Evolutionary conservation across 2,888 invertebrate genomes (phyloP).

Genomic region (Fragum fragum): DNA sequence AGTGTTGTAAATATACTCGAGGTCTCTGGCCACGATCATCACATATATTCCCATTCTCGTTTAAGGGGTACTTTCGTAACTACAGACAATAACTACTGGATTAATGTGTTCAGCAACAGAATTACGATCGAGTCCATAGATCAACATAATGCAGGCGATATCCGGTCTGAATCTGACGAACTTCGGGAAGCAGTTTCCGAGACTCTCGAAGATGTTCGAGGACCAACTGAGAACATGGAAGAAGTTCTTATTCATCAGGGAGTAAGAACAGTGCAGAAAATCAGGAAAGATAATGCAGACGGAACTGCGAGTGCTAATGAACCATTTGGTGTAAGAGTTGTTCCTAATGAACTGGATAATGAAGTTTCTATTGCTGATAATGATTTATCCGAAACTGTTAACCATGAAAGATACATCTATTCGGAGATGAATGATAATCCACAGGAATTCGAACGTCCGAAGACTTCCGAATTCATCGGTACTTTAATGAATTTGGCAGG

Average conservation of each 20-base stretch:
- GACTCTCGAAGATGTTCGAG: constrained; percentile 46
- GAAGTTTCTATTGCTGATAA: neutral
- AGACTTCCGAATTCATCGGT: constrained; percentile 55
- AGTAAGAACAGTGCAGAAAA: constrained; percentile 40
- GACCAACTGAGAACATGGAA: constrained; percentile 45
- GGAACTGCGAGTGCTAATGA: neutral
- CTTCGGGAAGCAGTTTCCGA: constrained; percentile 43
- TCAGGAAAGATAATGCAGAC: neutral
- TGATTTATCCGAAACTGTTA: neutral
- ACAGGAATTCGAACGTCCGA: constrained; percentile 50
- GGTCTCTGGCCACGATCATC: too few relatives aligned
- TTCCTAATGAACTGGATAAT: constrained; percentile 1
- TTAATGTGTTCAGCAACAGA: constrained; percentile 21
- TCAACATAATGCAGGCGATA: neutral
- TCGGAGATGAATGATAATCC: constrained; percentile 54
- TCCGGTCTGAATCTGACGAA: constrained; percentile 5
- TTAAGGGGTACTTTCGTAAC: constrained; percentile 58
- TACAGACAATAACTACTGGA: constrained; percentile 39
- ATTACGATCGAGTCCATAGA: neutral
- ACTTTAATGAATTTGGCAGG: constrained; percentile 35
- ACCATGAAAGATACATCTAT: constrained; percentile 28
- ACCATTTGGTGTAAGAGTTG: neutral
- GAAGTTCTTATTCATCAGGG: constrained; percentile 60
- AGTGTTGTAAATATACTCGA: too few relatives aligned
- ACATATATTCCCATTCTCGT: too few relatives aligned